phyloP scores from a whole-genome alignment of 2,113 vertebrate species.

The Orycteropus afer region DNA sequence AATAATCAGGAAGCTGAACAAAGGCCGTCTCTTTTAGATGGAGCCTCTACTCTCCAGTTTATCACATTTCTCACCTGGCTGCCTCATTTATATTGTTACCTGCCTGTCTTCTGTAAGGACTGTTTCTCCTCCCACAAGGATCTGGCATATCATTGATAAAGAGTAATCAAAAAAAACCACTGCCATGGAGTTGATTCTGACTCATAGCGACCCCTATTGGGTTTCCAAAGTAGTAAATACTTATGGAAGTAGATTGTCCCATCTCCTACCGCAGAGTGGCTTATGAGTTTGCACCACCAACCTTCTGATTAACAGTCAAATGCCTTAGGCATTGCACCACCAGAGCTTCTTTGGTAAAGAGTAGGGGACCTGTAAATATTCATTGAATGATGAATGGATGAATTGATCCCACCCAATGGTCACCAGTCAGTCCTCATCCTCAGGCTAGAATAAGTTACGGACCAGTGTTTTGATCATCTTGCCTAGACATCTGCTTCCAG shows the following conservation, averaged over 20 bases:
- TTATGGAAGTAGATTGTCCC: too few relatives aligned
- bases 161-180: too few relatives aligned
- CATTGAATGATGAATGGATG: background rate
- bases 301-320: too few relatives aligned
- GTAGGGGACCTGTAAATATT: background rate
- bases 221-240: too few relatives aligned
- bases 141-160: background rate
- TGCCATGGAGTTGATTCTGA: too few relatives aligned
- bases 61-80: background rate
- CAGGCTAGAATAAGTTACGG: slow-evolving; percentile 33
- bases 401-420: background rate
- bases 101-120: background rate
- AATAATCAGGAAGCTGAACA: background rate
- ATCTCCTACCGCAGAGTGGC: too few relatives aligned
- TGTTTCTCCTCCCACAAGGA: background rate
- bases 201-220: too few relatives aligned
- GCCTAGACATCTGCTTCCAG: background rate
- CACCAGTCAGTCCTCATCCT: slow-evolving; percentile 5
- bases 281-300: too few relatives aligned
- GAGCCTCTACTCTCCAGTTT: background rate
- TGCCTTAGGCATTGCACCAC: too few relatives aligned
- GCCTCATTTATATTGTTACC: background rate
- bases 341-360: too few relatives aligned
- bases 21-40: background rate
- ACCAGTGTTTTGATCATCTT: slow-evolving; percentile 19